phyloP scores from a whole-genome alignment of 2,113 vertebrate species.

The Kryptolebias marmoratus region DNA sequence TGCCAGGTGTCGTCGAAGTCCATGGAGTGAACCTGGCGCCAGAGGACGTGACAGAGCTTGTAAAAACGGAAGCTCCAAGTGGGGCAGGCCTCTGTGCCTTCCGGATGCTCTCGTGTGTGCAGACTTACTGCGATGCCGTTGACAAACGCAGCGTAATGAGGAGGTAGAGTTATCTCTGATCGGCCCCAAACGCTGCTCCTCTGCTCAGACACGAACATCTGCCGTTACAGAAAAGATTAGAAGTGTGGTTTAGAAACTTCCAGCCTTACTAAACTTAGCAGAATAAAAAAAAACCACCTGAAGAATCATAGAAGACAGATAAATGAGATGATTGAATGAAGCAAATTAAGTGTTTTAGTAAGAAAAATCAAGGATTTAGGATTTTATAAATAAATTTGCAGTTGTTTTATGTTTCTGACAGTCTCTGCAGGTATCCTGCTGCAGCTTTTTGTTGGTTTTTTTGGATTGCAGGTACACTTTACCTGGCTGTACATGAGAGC shows the following conservation, averaged over 20 bases:
- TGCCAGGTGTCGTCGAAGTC: constrained; percentile 97
- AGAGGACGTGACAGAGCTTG: background rate
- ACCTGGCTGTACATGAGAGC: constrained; percentile 88
- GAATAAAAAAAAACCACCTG: background rate
- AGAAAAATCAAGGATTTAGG: background rate
- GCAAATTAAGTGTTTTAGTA: too few relatives aligned
- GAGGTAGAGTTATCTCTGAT: constrained; percentile 79
- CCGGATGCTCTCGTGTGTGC: background rate
- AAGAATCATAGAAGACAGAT: background rate
- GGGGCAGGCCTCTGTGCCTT: background rate
- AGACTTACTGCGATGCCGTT: constrained; percentile 91
- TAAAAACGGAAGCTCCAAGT: background rate
- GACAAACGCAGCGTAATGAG: constrained; percentile 89
- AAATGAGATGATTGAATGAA: background rate
- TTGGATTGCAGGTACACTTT: constrained; percentile 27
- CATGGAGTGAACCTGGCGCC: constrained; percentile 90
- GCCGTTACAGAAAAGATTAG: constrained; percentile 26
- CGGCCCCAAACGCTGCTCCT: constrained; percentile 89
- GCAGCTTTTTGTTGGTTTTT: too few relatives aligned
- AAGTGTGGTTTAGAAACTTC: background rate
- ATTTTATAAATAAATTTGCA: too few relatives aligned
- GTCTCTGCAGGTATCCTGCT: too few relatives aligned
- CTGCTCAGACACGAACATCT: constrained; percentile 80
- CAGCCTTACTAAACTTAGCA: background rate
- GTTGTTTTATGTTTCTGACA: too few relatives aligned